Evolutionary conservation across 2,888 invertebrate genomes (phyloP), one percentile per base, ranked within the genome.

Genomic region (Drosophila rubida): DNA sequence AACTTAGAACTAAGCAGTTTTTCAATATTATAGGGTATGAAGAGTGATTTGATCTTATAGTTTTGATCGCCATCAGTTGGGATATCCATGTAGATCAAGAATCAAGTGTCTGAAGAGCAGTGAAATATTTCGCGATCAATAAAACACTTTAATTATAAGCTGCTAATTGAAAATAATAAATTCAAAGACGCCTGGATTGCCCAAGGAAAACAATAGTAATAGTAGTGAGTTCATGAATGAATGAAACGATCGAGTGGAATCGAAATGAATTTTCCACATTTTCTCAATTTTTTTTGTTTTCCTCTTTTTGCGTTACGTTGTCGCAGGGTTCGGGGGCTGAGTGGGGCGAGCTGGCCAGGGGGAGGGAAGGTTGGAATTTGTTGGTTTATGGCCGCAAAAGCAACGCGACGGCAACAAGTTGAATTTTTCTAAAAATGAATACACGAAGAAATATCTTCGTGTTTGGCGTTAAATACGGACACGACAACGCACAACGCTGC

Each of bases 361-460:
- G 25, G 7, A 14, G 59, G 23, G 44, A 60, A 50, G 62, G 53
- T 53, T 57, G 61, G 46, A 64, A 63, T 51, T 58, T 50, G 50
- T 37, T 67, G 58, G 58, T 84, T 77, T 84, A 80, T 85, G 78
- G 85, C 69, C 71, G 53, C 67, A 68, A 71, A 71, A 71, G 61
- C 66, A 67, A 22, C 48, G 61, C 66, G 54, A 60, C 67, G 81
- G 87, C 84, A 85, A 85, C 87, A 85, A 85, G 87, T 87, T 84
- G 84, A 78, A 87, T 84, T 85, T 79, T 82, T 85, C 84, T 85
- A 85, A 85, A 85, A 85, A 80, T 87, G 84, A 85, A 85, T 74
- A 70, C 81, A 80, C 84, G 85, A 84, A 87, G 85, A 84, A 87
- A 82, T 82, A 80, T 80, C 87, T 80, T 85, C 84, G 84, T 85